Evolutionary conservation across 1,140 invertebrate genomes (phyloP).

Genomic region (Calosoma granatense): DNA sequence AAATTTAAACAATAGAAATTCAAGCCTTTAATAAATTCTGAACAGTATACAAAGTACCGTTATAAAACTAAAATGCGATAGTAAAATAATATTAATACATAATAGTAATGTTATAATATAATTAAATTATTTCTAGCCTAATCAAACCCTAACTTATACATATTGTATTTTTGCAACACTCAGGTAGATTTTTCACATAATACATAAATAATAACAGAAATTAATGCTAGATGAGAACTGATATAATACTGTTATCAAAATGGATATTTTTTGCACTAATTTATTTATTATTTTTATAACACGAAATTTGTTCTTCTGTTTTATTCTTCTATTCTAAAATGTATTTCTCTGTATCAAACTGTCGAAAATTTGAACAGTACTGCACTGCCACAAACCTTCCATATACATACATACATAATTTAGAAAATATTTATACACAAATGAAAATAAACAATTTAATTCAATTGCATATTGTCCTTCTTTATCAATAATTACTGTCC

Average conservation of each 20-base stretch:
- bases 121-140: not conserved
- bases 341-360: not conserved
- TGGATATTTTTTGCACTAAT: not conserved
- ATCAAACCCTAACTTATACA: too few relatives aligned
- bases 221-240: not conserved
- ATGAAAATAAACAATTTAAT: not conserved
- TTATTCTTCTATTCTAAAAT: not conserved
- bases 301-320: not conserved
- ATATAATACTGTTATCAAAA: not conserved
- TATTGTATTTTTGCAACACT: constrained; percentile 8
- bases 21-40: not conserved
- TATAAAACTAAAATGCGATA: not conserved
- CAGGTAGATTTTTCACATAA: not conserved
- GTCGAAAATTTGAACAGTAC: not conserved
- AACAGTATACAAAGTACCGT: not conserved
- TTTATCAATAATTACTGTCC: too few relatives aligned
- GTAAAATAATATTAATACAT: too few relatives aligned
- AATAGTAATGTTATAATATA: not conserved
- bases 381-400: not conserved
- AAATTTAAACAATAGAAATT: not conserved
- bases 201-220: not conserved
- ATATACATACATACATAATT: not conserved
- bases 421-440: not conserved
- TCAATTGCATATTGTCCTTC: too few relatives aligned
- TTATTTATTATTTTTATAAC: not conserved